Evolutionary conservation across 2,797 vertebrate genomes (phyloP).

Genomic region (Crax fasciolata): DNA sequence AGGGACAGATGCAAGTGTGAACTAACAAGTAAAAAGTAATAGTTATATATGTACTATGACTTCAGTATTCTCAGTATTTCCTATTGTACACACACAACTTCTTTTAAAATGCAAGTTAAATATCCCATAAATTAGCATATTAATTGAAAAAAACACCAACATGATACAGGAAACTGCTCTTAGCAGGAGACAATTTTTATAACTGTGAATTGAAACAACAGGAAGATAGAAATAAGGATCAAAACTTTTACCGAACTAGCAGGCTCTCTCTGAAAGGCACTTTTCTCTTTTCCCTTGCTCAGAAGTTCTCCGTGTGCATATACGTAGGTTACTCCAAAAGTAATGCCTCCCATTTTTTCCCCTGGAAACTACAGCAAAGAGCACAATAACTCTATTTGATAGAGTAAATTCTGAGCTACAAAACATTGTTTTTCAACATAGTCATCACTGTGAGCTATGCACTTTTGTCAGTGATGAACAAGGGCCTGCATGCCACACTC

Average conservation of each 20-base stretch:
- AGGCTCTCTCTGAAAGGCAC: neutral
- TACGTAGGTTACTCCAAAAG: too few species aligned
- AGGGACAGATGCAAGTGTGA: neutral
- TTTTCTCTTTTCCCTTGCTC: neutral
- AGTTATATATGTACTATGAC: neutral
- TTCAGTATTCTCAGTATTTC: neutral
- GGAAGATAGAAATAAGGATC: neutral
- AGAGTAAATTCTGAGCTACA: too few species aligned
- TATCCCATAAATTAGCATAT: neutral
- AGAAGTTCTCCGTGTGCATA: neutral
- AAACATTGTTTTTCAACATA: too few species aligned
- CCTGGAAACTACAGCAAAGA: too few species aligned
- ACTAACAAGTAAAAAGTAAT: neutral
- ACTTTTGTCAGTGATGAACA: too few species aligned
- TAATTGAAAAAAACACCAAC: neutral
- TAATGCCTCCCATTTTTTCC: too few species aligned
- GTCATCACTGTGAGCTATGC: too few species aligned
- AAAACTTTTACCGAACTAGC: neutral
- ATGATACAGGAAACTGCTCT: neutral
- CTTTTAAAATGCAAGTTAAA: neutral
- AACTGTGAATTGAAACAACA: neutral
- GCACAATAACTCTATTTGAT: too few species aligned
- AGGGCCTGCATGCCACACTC: too few species aligned
- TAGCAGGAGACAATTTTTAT: neutral
- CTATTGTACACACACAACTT: neutral